Base-by-base conservation (phyloP, 2,888 invertebrate species). In the Exocentrus adspersus region DNA sequence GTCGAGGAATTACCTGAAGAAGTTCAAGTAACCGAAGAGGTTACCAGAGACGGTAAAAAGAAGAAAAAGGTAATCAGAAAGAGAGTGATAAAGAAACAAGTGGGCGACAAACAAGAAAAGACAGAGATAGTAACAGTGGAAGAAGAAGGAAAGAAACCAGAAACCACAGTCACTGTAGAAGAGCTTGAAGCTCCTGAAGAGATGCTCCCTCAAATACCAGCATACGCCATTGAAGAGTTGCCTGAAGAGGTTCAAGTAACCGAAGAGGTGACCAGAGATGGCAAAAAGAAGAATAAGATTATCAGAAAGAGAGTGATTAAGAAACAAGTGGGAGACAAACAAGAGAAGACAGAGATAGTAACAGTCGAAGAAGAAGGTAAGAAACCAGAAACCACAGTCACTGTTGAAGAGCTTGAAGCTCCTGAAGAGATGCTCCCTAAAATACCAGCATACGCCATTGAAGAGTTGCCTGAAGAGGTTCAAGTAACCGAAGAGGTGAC, bases 271-370 rank as follows among this genome's bases (percentile, higher is more conserved):
- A 12, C 52, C 3, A 84, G 67, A 48, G 67, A 73, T 51, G 75
- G 75, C 4, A 68, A 65, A 48, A 52, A 60, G 5, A 71, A 60
- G 53, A 72, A 68, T 48, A 80, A 81, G 6, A 81, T 82, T 56
- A 78, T 84, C 1, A 83, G 82, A 59, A 84, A 82, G 63, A 80
- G 82, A 5, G 82, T 82, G 52, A 78, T 84, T 1, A 84, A 82
- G 60, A 84, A 82, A 56, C 82, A 80, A 12, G 68, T 77, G 1
- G 82, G 78, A 4, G 75, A 72, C 7, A 78, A 77, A 42, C 61
- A 81, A 43, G 77, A 81, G 72, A 72, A 74, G n/a, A 71, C 71
- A 67, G 20, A 84, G 67, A 60, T 77, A 70, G 80, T 84, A 1
- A 73, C 75, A 41, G 75, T 76, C 6, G 65, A 72, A 50, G 66